phyloP scores from a whole-genome alignment of 2,888 invertebrate genomes.

The Ichneumoninae sp. region DNA sequence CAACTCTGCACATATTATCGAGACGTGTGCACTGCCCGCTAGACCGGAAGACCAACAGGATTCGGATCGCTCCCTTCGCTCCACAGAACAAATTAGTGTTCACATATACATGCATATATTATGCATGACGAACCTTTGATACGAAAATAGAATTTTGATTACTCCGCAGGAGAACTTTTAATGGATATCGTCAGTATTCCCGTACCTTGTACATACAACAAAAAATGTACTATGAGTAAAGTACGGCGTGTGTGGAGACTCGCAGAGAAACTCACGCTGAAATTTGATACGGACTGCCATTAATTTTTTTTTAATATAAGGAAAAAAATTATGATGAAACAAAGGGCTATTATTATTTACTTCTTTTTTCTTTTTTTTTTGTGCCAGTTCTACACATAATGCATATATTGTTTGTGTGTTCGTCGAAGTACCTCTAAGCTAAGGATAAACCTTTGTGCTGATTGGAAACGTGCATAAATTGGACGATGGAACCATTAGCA shows the following conservation, averaged over 20 bases:
- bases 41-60: conserved; percentile 74
- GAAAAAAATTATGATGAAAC: background rate
- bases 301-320: background rate
- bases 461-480: conserved; percentile 72
- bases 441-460: conserved; percentile 69
- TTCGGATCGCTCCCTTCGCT: conserved; percentile 64
- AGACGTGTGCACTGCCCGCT: conserved; percentile 67
- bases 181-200: background rate
- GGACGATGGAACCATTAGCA: conserved; percentile 54
- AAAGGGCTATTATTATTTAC: background rate
- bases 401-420: conserved; percentile 31
- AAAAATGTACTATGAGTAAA: too few species aligned
- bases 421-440: conserved; percentile 36
- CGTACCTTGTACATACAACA: background rate
- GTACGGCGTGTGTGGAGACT: too few species aligned
- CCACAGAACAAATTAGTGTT: conserved; percentile 54
- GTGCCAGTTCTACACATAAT: background rate
- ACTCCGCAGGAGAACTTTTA: background rate
- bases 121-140: conserved; percentile 20
- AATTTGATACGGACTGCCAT: background rate
- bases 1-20: conserved; percentile 53
- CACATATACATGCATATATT: conserved; percentile 24
- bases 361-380: background rate
- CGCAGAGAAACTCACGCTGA: background rate
- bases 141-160: conserved; percentile 17